Percentiles rank a stretch among this genome's conserved stretches.
Conservation (phyloP, 92 coral and sea anemone species). For the Paragorgia papillata region DNA sequence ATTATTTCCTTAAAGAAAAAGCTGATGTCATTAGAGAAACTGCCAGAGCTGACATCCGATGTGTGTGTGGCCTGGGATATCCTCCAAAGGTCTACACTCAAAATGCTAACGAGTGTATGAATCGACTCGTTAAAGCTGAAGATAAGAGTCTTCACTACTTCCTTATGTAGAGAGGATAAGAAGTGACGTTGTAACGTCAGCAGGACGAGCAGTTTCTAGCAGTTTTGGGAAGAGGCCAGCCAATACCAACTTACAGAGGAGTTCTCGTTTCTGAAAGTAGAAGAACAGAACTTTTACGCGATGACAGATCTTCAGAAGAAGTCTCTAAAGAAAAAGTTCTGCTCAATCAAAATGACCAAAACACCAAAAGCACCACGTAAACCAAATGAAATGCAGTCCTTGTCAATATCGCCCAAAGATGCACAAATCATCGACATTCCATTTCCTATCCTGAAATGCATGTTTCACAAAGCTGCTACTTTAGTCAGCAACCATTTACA, state of each 20-base stretch:
- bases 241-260: constrained; percentile 49
- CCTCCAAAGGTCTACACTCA: constrained; percentile 60
- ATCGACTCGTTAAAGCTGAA: no score
- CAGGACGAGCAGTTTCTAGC: constrained; percentile 64
- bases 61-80: constrained; percentile 66
- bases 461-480: constrained; percentile 54
- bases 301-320: constrained; percentile 59
- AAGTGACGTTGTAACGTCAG: no score
- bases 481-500: constrained; percentile 18
- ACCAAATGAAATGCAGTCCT: no score
- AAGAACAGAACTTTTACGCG: constrained; percentile 56
- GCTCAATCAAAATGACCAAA: constrained; percentile 46
- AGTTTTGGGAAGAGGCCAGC: constrained; percentile 64
- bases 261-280: constrained; percentile 48
- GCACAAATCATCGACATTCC: constrained; percentile 54
- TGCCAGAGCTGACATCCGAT: constrained; percentile 61
- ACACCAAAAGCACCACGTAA: no score
- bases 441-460: constrained; percentile 50
- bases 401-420: constrained; percentile 51
- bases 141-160: no score
- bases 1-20: constrained; percentile 48
- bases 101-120: constrained; percentile 52
- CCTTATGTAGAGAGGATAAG: no score
- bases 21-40: constrained; percentile 45
- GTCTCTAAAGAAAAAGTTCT: constrained; percentile 53